Percentiles rank a stretch among this genome's conserved stretches.
phyloP scores from a whole-genome alignment of 2,888 invertebrate species.

The Kuschelorhynchus macadamiae region DNA sequence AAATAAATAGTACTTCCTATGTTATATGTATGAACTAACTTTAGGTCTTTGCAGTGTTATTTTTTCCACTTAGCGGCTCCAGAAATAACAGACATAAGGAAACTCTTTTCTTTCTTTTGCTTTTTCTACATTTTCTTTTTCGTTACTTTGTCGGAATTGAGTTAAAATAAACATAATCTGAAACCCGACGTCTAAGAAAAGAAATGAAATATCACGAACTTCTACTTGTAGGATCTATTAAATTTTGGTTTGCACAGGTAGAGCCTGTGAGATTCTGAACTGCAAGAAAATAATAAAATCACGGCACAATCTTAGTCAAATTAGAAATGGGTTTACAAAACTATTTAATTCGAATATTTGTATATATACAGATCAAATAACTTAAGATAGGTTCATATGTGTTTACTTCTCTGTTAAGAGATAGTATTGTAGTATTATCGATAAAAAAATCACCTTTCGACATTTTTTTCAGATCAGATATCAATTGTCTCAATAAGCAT shows the following conservation, averaged over 20 bases:
- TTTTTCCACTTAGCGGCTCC: constrained; percentile 43
- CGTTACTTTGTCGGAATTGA: constrained; percentile 38
- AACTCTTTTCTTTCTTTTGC: constrained; percentile 26
- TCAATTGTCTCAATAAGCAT: too few species aligned
- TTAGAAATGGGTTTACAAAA: too few species aligned
- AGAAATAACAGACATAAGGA: constrained; percentile 35
- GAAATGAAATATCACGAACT: constrained; percentile 40
- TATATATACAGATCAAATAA: too few species aligned
- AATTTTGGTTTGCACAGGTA: constrained; percentile 17
- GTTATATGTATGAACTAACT: constrained; percentile 36
- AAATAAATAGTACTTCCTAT: constrained; percentile 15
- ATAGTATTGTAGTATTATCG: too few species aligned
- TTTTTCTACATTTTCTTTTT: constrained; percentile 35
- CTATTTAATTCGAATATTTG: too few species aligned
- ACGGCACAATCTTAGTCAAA: too few species aligned
- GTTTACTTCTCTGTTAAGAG: too few species aligned
- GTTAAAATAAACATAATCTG: constrained; percentile 46
- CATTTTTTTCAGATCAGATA: too few species aligned
- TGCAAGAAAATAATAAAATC: too few species aligned
- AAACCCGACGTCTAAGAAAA: constrained; percentile 29
- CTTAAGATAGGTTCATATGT: too few species aligned
- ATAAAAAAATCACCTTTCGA: too few species aligned
- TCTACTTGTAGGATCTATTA: constrained; percentile 31
- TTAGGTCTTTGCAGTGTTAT: constrained; percentile 26
- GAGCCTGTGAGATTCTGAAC: too few species aligned